Conservation (phyloP, 2,113 vertebrate species). For the Barnardius zonarius region DNA sequence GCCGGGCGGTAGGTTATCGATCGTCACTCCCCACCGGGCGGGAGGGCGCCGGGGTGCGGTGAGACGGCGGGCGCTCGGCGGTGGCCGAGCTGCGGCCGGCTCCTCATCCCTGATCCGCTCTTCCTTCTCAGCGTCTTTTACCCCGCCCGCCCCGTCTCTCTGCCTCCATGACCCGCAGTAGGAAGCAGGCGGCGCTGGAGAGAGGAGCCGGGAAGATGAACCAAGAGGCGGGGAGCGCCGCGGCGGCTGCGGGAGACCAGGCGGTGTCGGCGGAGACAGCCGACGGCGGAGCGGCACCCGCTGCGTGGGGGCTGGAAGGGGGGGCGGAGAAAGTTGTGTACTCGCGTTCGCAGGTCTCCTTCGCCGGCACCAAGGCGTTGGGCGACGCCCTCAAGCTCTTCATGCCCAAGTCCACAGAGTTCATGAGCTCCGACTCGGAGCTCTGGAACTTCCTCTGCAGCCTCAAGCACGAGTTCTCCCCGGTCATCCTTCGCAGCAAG, state of each 20-base stretch:
- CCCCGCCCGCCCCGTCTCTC: background rate
- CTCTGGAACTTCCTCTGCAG: constrained; percentile 84
- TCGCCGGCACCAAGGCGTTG: constrained; percentile 74
- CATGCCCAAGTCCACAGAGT: constrained; percentile 80
- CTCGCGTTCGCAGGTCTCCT: constrained; percentile 77
- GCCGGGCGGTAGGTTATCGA: constrained; percentile 37
- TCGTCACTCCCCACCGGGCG: background rate
- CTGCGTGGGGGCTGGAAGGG: constrained; percentile 13
- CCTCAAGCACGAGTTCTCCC: constrained; percentile 80
- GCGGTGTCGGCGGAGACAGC: background rate
- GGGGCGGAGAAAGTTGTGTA: constrained; percentile 78
- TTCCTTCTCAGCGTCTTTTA: background rate
- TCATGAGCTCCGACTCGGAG: constrained; percentile 81
- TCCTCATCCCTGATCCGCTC: background rate
- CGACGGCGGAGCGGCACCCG: background rate
- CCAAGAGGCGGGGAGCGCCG: constrained; percentile 2
- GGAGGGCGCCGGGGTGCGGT: background rate
- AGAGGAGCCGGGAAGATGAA: constrained; percentile 48
- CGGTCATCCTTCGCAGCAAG: constrained; percentile 80
- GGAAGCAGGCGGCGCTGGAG: constrained; percentile 42
- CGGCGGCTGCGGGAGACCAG: background rate
- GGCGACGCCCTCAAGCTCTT: constrained; percentile 79
- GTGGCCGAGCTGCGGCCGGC: background rate
- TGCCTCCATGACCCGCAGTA: constrained; percentile 28
- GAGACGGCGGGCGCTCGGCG: constrained; percentile 1